Conservation (phyloP, 2,888 invertebrate genomes). For the Cataglyphis rosenhaueri region DNA sequence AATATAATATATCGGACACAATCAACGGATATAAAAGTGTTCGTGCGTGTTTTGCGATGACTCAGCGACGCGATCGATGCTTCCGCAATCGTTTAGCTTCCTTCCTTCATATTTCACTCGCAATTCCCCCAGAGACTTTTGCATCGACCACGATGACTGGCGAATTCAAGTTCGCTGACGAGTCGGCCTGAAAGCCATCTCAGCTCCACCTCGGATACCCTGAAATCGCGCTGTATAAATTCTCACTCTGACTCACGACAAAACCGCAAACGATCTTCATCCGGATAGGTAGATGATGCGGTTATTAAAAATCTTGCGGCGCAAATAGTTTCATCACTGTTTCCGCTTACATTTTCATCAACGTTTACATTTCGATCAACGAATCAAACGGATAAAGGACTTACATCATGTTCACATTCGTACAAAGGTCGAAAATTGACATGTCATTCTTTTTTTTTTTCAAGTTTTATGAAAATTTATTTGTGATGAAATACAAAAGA, state of each 20-base stretch:
- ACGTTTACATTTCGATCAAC: not conserved
- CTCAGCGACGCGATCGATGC: conserved; percentile 42
- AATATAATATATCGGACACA: not conserved
- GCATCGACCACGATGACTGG: conserved; percentile 40
- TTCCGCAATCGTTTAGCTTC: conserved; percentile 49
- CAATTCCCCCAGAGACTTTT: conserved; percentile 38
- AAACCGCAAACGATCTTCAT: conserved; percentile 35
- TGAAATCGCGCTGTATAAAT: conserved; percentile 9
- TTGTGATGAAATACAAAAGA: not conserved
- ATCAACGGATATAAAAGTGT: not conserved
- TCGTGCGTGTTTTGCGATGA: conserved; percentile 18
- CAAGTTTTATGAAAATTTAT: not conserved
- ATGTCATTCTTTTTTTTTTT: not conserved
- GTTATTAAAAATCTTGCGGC: conserved; percentile 8
- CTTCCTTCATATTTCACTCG: conserved; percentile 48
- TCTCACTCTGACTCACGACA: conserved; percentile 31
- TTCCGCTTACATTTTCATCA: conserved; percentile 7
- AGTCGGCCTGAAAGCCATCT: not conserved
- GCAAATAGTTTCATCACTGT: conserved; percentile 22
- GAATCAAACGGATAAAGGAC: not conserved
- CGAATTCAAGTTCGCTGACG: conserved; percentile 44
- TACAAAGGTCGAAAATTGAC: not conserved
- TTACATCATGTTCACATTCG: not conserved
- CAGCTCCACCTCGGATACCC: not conserved
- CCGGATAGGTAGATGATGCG: conserved; percentile 46